Evolutionary conservation across 2,888 invertebrate species (phyloP), one percentile per base, ranked within the genome.

Genomic region (Drosophila kanekoi): DNA sequence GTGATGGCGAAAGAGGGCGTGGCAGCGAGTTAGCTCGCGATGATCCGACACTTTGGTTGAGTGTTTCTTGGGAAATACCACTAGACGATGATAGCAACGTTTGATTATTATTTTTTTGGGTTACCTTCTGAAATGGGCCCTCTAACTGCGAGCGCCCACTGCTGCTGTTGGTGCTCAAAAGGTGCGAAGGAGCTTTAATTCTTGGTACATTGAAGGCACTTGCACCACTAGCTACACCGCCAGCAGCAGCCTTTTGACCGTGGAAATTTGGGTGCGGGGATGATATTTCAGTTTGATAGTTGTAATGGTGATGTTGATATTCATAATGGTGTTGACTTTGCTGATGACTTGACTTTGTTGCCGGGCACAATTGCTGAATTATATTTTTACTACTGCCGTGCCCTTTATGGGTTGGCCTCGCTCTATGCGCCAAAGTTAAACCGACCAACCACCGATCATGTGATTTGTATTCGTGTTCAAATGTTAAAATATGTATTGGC

Each of bases 1-100:
- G 98, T 81, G 98, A 98, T 1, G 98, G 98, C 87, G 98, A 98
- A 28, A 96, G 95, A 48, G 96, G 96, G 84, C 96, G 93, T 80
- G 96, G 96, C 85, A 96, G 93, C 83, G 95, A 94, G 92, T 95
- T 95, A 62, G 95, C 94, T 81, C 94, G 92, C 60, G 94, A 94
- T 57, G 94, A 94, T 68, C 94, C 94, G 76, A 94, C 93, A 90
- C 94, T 94, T 89, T 94, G 94, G 90, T 93, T 94, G 70, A 94
- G 91, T 53, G 94, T 94, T 91, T 95, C 95, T 82, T 94, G 93
- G 51, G 94, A 94, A 81, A 94, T 93, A 78, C 94, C 94, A 92
- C 94, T 94, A 82, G 93, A 94, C 79, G 94, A 94, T 78, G 94
- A 95, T 72, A 77, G 61, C 87, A 95, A 93, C 72, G 53, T 60